Evolutionary conservation across 2,113 vertebrate species (phyloP).

Genomic region (Leptosomus discolor): DNA sequence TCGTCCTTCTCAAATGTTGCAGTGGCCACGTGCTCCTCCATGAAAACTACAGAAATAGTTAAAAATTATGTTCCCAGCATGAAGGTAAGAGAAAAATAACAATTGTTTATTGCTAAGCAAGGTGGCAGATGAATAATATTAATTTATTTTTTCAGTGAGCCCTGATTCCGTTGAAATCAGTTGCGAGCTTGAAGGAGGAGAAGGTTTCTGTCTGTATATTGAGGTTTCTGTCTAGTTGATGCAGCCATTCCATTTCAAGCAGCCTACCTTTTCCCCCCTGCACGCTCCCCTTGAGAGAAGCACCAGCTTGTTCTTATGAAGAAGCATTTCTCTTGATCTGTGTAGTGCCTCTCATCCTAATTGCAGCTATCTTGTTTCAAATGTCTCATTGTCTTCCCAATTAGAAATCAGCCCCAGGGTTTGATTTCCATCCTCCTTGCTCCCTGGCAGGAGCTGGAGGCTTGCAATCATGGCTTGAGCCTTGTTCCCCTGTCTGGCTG

Average conservation of each 20-base stretch:
- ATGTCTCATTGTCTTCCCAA: not conserved
- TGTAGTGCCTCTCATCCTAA: slow-evolving; percentile 45
- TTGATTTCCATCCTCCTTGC: not conserved
- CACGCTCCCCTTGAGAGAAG: not conserved
- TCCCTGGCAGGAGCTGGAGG: not conserved
- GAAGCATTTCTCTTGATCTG: slow-evolving; percentile 29
- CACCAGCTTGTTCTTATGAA: not conserved
- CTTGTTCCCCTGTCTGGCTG: not conserved
- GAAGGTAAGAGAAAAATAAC: not conserved
- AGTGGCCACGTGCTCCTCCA: accelerated
- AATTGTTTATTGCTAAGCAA: not conserved
- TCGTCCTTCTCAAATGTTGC: not conserved
- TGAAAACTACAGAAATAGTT: not conserved
- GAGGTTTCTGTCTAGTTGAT: not conserved
- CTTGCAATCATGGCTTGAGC: not conserved
- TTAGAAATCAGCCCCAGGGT: not conserved
- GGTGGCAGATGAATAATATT: not conserved
- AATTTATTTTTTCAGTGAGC: not conserved
- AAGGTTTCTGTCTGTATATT: not conserved
- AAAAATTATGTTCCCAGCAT: not conserved
- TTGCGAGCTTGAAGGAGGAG: not conserved
- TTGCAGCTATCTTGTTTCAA: slow-evolving; percentile 29
- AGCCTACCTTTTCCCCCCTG: not conserved
- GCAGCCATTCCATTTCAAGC: not conserved
- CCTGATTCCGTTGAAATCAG: not conserved